Conservation (phyloP, 2,888 invertebrate species). For the Drosophila paramelanica region DNA sequence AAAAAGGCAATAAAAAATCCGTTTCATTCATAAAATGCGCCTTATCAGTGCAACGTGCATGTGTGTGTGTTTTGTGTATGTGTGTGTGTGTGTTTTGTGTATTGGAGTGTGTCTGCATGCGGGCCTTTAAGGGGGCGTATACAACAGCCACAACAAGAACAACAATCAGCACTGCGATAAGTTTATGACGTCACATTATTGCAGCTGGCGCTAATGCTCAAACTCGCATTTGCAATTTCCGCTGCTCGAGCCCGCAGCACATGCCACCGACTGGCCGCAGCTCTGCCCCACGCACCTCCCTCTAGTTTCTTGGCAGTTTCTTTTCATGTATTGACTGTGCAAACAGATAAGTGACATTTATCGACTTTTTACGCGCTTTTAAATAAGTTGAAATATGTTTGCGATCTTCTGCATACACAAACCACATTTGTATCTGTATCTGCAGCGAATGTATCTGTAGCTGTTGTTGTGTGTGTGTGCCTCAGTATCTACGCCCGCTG, state of each 20-base stretch:
- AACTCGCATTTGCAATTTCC: slow-evolving; percentile 48
- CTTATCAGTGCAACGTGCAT: slow-evolving; percentile 57
- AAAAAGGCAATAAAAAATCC: slow-evolving; percentile 71
- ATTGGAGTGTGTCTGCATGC: slow-evolving; percentile 26
- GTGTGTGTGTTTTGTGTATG: slow-evolving; percentile 26
- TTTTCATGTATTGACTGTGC: slow-evolving; percentile 54
- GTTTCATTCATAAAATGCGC: slow-evolving; percentile 72
- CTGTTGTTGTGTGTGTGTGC: slow-evolving; percentile 38
- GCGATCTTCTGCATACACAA: slow-evolving; percentile 64
- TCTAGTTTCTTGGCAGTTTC: slow-evolving; percentile 23
- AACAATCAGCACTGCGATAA: slow-evolving; percentile 26
- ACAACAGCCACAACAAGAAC: slow-evolving; percentile 15
- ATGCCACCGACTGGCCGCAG: slow-evolving; percentile 14
- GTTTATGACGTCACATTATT: slow-evolving; percentile 70
- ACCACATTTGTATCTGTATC: slow-evolving; percentile 38
- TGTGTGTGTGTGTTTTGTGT: slow-evolving; percentile 1
- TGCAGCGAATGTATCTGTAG: slow-evolving; percentile 22
- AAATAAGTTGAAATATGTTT: slow-evolving; percentile 79
- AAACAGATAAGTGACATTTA: slow-evolving; percentile 81
- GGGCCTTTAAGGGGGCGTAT: slow-evolving; percentile 47
- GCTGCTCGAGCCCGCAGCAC: slow-evolving; percentile 35
- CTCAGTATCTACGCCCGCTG: slow-evolving; percentile 60
- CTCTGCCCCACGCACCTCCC: background rate
- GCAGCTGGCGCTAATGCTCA: slow-evolving; percentile 73
- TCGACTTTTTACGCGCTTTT: slow-evolving; percentile 81